Percentiles rank a stretch among this genome's conserved stretches.
Evolutionary conservation across 2,113 vertebrate species (phyloP).

Genomic region (Phaethon lepturus): DNA sequence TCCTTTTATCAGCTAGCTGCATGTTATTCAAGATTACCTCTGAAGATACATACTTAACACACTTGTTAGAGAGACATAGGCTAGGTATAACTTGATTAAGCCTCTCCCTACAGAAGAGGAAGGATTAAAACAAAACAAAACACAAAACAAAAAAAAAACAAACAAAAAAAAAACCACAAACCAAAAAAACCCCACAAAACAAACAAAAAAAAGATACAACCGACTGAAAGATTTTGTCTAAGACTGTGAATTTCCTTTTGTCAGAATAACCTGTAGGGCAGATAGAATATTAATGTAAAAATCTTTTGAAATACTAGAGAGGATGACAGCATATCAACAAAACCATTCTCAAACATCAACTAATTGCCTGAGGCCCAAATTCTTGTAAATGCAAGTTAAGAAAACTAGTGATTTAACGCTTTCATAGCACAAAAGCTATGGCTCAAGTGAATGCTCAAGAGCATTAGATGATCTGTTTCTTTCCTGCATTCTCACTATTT

Average conservation of each 20-base stretch:
- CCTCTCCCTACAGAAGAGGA: background rate
- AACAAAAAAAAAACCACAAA: too few relatives aligned
- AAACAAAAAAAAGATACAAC: background rate
- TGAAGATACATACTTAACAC: background rate
- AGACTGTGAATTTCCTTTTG: background rate
- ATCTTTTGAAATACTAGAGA: constrained; percentile 45
- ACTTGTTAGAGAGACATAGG: background rate
- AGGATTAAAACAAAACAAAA: background rate
- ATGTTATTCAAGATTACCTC: background rate
- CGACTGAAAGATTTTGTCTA: background rate
- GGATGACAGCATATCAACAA: constrained; percentile 36
- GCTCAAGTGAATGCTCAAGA: background rate
- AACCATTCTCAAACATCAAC: constrained; percentile 14
- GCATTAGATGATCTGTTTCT: background rate
- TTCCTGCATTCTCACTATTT: background rate
- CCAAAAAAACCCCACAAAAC: too few relatives aligned
- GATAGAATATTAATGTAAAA: constrained; percentile 48
- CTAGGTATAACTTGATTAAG: background rate
- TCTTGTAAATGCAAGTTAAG: constrained; percentile 21
- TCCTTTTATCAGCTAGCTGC: background rate
- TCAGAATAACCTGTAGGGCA: constrained; percentile 34
- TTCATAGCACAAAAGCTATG: background rate
- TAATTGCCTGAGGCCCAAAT: constrained; percentile 15
- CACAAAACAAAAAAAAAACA: too few relatives aligned
- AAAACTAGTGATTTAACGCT: constrained; percentile 39